Evolutionary conservation across 2,888 invertebrate species (phyloP), one percentile per base, ranked within the genome.

Genomic region (Sarcophaga subvicina): DNA sequence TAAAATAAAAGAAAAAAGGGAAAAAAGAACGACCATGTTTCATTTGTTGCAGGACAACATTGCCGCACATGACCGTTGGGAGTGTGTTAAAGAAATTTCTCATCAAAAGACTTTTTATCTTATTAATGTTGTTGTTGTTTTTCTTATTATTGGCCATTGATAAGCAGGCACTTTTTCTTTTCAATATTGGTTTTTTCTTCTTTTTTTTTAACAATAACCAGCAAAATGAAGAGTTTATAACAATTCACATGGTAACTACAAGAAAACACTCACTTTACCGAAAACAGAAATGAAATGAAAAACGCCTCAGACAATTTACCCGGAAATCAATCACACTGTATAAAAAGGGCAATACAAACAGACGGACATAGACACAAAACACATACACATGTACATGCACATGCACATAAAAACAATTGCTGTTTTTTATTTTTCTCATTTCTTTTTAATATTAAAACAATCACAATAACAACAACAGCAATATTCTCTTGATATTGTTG

Each of bases 321-420:
- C 91, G 91, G 91, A 91, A 91, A 91, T 91, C 90, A 91, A 91
- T 91, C 91, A 91, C 89, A 88, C 89, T 69, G 22, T 70, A 63
- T 54, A 69, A 14, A 69, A 91, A 91, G 91, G 90, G 90, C 90
- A 91, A 89, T 91, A 91, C 47, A 54, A 6, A 6, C 17, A 82
- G 60, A 76, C 62, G 63, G 62, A 88, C 90, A 87, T 14, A 17
- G 25, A 63, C 2, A 25, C 20, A 75, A 88, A 90, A 87, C 25
- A 17, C 47, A 63, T 3, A 25, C 20, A 75, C 20, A 10, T 3
- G 11, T 59, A 63, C 64, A 54, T 20, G 1, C 22, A 22, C 22
- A 22, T 64, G 62, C 66, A 47, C 11, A 22, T 70, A 17, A 37
- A 37, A 63, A 62, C 45, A 25, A 60, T 27, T 69, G 69, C 47